Conservation (phyloP, 2,113 vertebrate genomes). For the Stercorarius parasiticus region DNA sequence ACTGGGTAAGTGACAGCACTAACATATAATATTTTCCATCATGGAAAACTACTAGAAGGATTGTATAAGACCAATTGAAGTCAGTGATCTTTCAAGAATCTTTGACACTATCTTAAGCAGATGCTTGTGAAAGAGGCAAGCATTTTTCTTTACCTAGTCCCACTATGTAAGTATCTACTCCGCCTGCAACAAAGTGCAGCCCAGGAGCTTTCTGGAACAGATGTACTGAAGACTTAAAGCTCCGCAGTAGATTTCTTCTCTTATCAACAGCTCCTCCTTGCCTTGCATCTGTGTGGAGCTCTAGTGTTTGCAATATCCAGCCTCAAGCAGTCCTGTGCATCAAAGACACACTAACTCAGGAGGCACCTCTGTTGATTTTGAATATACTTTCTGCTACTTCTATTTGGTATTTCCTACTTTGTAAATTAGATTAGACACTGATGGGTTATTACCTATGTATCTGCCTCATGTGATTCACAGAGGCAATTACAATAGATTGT, state of each 20-base stretch:
- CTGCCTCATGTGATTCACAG: neutral
- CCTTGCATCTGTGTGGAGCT: neutral
- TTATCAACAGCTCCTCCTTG: neutral
- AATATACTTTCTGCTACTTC: neutral
- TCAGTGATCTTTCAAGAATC: neutral
- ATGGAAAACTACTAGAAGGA: neutral
- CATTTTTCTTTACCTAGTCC: neutral
- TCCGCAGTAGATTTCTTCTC: neutral
- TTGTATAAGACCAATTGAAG: neutral
- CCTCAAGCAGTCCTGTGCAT: neutral
- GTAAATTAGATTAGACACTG: neutral
- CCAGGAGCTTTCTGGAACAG: neutral
- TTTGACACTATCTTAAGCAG: neutral
- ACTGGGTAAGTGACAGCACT: rapidly evolving
- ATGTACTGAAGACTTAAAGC: neutral
- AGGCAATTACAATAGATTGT: neutral
- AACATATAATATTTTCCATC: neutral
- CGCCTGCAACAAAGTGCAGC: neutral
- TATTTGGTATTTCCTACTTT: neutral
- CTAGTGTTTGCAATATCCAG: neutral
- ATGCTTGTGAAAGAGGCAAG: neutral
- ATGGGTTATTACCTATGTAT: neutral
- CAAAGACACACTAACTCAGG: neutral
- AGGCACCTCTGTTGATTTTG: neutral
- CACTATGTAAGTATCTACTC: neutral